Conservation (phyloP, 2,113 vertebrate genomes). For the Catagonus wagneri region DNA sequence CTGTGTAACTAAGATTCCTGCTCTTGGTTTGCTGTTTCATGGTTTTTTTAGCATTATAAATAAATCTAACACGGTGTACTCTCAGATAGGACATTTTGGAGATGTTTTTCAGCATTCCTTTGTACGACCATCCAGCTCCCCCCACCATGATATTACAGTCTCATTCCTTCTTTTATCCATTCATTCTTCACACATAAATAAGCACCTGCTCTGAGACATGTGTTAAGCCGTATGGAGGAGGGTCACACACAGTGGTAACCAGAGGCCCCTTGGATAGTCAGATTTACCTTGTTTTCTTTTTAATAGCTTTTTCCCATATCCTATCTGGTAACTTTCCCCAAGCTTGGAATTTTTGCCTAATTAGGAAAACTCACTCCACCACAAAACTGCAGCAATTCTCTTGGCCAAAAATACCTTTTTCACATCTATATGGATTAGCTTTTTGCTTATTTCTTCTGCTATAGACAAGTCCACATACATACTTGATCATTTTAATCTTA, state of each 20-base stretch:
- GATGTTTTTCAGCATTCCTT: conserved; percentile 11
- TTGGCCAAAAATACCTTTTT: conserved; percentile 3
- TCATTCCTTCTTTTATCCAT: not conserved
- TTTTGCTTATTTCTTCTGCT: not conserved
- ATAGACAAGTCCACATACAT: not conserved
- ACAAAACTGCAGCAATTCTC: not conserved
- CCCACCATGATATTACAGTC: not conserved
- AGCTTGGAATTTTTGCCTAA: not conserved
- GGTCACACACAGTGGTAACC: not conserved
- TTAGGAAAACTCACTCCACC: not conserved
- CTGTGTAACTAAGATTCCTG: not conserved
- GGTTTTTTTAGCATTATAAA: not conserved
- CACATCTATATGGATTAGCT: not conserved
- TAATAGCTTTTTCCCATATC: not conserved
- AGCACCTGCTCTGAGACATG: not conserved
- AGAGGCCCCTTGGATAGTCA: not conserved
- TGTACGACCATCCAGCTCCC: not conserved
- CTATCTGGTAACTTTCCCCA: not conserved
- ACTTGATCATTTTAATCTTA: not conserved
- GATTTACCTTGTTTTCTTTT: not conserved
- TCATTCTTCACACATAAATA: not conserved
- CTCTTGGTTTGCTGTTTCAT: not conserved
- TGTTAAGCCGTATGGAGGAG: not conserved
- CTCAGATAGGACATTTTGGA: not conserved
- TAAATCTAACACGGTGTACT: not conserved